Evolutionary conservation across 2,113 vertebrate genomes (phyloP).

Genomic region (Stercorarius parasiticus): DNA sequence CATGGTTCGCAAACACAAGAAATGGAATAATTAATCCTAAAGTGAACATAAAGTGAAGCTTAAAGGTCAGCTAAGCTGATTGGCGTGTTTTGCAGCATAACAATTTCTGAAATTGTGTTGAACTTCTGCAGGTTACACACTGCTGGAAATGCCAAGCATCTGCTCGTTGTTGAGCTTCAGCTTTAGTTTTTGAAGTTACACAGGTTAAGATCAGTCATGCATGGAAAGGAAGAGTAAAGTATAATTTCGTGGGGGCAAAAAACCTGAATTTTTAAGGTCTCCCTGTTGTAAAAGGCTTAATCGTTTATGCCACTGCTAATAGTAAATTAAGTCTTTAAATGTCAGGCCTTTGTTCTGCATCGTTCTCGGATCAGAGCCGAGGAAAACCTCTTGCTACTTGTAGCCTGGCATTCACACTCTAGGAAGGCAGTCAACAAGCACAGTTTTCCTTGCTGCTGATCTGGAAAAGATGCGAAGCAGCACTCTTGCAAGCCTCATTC

Average conservation of each 20-base stretch:
- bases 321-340: conserved; percentile 33
- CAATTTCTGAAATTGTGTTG: background rate
- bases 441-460: background rate
- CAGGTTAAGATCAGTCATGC: background rate
- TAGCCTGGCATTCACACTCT: background rate
- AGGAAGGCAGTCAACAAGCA: background rate
- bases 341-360: background rate
- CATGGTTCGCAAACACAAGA: background rate
- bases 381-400: background rate
- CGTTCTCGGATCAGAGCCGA: background rate
- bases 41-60: background rate
- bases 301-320: background rate
- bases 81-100: conserved; percentile 6
- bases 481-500: background rate
- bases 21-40: background rate
- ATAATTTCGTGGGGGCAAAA: background rate
- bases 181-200: background rate
- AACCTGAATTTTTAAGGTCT: background rate
- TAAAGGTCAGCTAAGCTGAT: conserved; percentile 47
- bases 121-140: background rate
- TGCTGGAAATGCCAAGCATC: conserved; percentile 32
- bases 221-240: background rate
- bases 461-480: background rate
- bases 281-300: background rate
- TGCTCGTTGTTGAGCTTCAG: background rate